Evolutionary conservation across 2,888 invertebrate genomes (phyloP).

Genomic region (Boloria selene): DNA sequence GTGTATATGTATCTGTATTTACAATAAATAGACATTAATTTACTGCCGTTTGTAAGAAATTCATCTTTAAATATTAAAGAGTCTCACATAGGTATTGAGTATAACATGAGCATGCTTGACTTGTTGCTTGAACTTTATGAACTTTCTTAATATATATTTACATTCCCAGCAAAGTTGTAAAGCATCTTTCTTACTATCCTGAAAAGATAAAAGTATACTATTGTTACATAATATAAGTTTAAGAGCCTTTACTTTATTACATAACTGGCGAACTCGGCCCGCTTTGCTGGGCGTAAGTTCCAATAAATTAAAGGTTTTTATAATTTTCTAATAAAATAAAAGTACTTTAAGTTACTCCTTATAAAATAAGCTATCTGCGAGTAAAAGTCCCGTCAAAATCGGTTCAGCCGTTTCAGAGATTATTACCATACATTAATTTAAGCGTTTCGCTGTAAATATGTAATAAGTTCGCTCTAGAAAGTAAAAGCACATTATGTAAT

Average conservation of each 20-base stretch:
- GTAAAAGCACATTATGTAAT: neutral
- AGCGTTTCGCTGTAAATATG: neutral
- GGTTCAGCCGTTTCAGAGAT: too few relatives aligned
- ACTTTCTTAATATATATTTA: conserved; percentile 44
- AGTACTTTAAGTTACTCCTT: too few relatives aligned
- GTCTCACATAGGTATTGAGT: conserved; percentile 50
- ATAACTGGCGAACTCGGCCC: too few relatives aligned
- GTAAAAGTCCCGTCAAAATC: too few relatives aligned
- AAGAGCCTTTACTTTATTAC: neutral
- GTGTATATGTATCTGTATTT: too few relatives aligned
- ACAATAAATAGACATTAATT: neutral
- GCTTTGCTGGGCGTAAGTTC: too few relatives aligned
- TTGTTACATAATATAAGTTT: neutral
- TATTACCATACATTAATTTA: too few relatives aligned
- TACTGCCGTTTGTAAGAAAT: neutral
- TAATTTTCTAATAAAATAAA: too few relatives aligned
- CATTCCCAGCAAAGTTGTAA: conserved; percentile 60
- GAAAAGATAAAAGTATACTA: conserved; percentile 11
- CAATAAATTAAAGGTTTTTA: too few relatives aligned
- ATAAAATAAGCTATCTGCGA: too few relatives aligned
- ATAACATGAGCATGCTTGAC: conserved; percentile 48
- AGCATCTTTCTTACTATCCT: conserved; percentile 42
- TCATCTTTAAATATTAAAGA: conserved; percentile 23
- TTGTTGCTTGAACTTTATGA: conserved; percentile 50
- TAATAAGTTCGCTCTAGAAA: neutral